Percentiles rank a stretch among this genome's conserved stretches.
phyloP scores from a whole-genome alignment of 2,113 vertebrate genomes.

The Aphyosemion australe region DNA sequence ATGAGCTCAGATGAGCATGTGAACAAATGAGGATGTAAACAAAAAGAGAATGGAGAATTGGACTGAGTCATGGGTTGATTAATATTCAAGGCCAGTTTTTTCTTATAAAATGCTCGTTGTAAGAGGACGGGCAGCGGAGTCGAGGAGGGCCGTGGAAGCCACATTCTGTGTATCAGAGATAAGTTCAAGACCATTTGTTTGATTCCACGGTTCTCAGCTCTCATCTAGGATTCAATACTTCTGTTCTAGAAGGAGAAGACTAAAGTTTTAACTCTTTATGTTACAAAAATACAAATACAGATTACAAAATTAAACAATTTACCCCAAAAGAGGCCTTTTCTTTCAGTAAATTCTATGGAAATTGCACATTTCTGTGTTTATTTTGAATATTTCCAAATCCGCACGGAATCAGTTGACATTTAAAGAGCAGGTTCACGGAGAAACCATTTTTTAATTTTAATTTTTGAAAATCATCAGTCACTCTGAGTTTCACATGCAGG shows the following conservation, averaged over 20 bases:
- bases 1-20: not conserved
- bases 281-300: not conserved
- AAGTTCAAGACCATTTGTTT: not conserved
- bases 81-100: not conserved
- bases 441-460: no score
- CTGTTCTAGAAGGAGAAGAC: not conserved
- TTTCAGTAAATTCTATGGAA: no score
- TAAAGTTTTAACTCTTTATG: not conserved
- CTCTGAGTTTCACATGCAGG: no score
- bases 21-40: not conserved
- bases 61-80: not conserved
- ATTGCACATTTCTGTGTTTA: not conserved
- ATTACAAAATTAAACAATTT: not conserved
- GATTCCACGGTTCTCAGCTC: not conserved
- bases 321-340: no score
- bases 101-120: not conserved
- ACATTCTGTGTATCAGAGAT: no score
- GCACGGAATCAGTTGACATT: conserved; percentile 17
- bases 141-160: no score
- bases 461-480: no score
- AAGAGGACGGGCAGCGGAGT: no score
- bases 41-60: not conserved
- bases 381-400: conserved; percentile 30
- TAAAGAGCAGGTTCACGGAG: no score
- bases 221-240: not conserved